Conservation (phyloP, 2,113 vertebrate species). For the Chaetura pelagica region DNA sequence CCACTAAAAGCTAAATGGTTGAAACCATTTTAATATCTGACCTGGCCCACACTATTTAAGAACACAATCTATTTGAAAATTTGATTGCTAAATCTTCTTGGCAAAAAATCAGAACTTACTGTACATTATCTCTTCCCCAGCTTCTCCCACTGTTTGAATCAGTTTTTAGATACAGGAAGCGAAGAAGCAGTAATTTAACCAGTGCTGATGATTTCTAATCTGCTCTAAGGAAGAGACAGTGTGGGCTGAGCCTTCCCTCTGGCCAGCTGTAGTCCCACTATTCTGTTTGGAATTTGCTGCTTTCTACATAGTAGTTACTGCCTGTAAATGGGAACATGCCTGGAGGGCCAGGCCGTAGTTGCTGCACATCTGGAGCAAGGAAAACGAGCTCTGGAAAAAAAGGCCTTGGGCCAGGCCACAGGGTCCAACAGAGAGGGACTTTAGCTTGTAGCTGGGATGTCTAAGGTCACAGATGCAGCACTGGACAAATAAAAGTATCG, state of each 20-base stretch:
- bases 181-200: background rate
- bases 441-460: background rate
- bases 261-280: background rate
- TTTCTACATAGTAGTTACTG: background rate
- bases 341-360: background rate
- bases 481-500: background rate
- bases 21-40: background rate
- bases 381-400: background rate
- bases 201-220: background rate
- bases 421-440: background rate
- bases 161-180: background rate
- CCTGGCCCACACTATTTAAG: accelerated
- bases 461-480: background rate
- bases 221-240: accelerated
- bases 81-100: background rate
- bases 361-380: background rate
- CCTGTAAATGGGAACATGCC: background rate
- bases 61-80: background rate
- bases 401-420: background rate
- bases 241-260: background rate
- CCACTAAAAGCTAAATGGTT: background rate
- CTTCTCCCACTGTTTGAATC: background rate
- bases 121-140: background rate
- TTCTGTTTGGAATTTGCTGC: background rate
- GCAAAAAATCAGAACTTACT: accelerated